A percentile compares a stretch with the other conserved stretches of the same genome.
These are phyloP conservation scores for Pseudomyrmex gracilis DNA, from an alignment of 1,140 invertebrate genomes.

Conservation along the genomic window DNA sequence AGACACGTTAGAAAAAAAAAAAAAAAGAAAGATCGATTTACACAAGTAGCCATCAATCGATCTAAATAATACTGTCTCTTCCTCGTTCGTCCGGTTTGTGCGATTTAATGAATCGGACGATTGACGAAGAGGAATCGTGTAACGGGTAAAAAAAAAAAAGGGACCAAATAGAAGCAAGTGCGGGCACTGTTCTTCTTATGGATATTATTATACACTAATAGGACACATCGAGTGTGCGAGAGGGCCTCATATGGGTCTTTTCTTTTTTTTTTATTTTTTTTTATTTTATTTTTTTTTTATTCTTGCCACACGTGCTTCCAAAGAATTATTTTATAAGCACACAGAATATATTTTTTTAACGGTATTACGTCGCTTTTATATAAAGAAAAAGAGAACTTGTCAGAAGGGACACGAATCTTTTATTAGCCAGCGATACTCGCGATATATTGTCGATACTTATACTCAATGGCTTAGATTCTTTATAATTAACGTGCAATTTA, in stretches of 20 bases:
- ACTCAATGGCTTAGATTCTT: slow-evolving; percentile 17
- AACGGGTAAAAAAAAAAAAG: slow-evolving; percentile 28
- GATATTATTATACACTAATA: slow-evolving; percentile 20
- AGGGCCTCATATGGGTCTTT: not conserved
- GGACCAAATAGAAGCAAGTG: slow-evolving; percentile 62
- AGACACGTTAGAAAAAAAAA: slow-evolving; percentile 20
- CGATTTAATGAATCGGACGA: slow-evolving; percentile 9
- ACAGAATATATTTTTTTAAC: slow-evolving; percentile 41
- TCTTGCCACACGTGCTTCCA: slow-evolving; percentile 54
- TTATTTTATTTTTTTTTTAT: slow-evolving; percentile 26
- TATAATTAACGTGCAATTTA: not conserved
- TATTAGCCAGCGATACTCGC: not conserved
- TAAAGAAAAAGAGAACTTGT: not conserved
- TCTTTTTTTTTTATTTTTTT: not conserved
- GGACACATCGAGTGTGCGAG: slow-evolving; percentile 22
- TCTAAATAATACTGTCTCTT: slow-evolving; percentile 24
- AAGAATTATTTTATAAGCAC: slow-evolving; percentile 49
- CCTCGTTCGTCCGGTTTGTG: slow-evolving; percentile 18
- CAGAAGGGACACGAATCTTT: slow-evolving; percentile 40
- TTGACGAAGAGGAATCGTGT: not conserved
- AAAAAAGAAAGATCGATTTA: not conserved
- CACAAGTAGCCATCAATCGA: not conserved
- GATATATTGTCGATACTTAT: slow-evolving; percentile 29
- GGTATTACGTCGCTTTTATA: not conserved
- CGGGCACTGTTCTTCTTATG: slow-evolving; percentile 56